A percentile compares a stretch with the other conserved stretches of the same genome.
Evolutionary conservation across 2,888 invertebrate genomes (phyloP).

Genomic region (Pandemis corylana): DNA sequence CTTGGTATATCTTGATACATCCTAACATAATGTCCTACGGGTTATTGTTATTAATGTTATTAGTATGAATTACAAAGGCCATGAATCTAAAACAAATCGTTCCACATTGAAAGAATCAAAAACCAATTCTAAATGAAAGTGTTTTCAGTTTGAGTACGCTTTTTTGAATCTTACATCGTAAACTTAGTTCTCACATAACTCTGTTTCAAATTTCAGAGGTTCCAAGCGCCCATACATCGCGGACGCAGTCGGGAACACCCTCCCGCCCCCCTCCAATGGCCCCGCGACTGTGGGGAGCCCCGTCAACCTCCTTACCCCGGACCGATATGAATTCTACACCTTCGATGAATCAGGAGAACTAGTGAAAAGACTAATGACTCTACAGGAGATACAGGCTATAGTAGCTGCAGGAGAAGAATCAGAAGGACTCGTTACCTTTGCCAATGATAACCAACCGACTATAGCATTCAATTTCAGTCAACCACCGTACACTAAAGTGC

Average conservation of each 20-base stretch:
- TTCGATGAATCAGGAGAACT: conserved; percentile 93
- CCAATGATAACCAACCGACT: conserved; percentile 78
- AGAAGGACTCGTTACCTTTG: conserved; percentile 81
- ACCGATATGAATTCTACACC: conserved; percentile 94
- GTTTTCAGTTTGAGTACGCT: too few species aligned
- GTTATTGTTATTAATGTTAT: too few species aligned
- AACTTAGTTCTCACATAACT: conserved; percentile 3
- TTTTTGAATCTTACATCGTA: background rate
- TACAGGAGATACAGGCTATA: conserved; percentile 93
- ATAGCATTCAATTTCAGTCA: conserved; percentile 79
- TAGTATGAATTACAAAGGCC: too few species aligned
- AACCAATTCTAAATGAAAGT: too few species aligned
- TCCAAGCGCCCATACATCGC: conserved; percentile 85
- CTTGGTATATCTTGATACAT: too few species aligned
- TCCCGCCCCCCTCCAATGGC: conserved; percentile 85
- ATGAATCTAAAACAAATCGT: too few species aligned
- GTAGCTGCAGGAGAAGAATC: conserved; percentile 92
- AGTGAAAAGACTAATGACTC: conserved; percentile 92
- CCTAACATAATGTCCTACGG: too few species aligned
- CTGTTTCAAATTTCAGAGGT: conserved; percentile 61
- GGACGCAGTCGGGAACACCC: conserved; percentile 88
- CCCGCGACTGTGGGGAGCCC: conserved; percentile 91
- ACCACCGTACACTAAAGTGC: conserved; percentile 88
- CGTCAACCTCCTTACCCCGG: conserved; percentile 91
- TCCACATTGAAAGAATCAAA: too few species aligned